phyloP scores from a whole-genome alignment of 2,113 vertebrate species.

The Phycodurus eques region DNA sequence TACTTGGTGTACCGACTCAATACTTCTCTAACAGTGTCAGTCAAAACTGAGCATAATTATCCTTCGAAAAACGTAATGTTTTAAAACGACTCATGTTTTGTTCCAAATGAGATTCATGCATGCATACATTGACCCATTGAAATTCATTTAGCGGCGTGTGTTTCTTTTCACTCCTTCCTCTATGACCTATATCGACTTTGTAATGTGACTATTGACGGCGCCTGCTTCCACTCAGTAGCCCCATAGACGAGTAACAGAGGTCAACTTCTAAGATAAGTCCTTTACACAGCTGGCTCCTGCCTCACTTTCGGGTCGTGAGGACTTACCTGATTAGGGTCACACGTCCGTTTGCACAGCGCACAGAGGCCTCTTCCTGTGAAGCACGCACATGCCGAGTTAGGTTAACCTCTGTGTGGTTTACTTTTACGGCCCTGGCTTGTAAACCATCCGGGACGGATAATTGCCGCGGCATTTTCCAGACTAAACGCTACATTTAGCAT shows the following conservation, averaged over 20 bases:
- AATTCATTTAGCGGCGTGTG: too few species aligned
- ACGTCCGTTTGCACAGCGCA: background rate
- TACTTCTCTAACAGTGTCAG: too few species aligned
- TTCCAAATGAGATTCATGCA: too few species aligned
- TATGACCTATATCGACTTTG: too few species aligned
- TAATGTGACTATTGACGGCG: background rate
- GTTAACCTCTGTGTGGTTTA: background rate
- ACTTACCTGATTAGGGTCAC: conserved; percentile 11
- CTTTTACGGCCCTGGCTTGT: background rate
- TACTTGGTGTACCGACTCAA: too few species aligned
- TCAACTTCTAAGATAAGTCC: background rate
- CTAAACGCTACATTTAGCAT: background rate
- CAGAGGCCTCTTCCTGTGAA: conserved; percentile 8
- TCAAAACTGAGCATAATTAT: too few species aligned
- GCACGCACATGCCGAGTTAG: background rate
- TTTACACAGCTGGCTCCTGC: conserved; percentile 12
- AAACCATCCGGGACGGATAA: background rate
- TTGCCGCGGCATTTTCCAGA: background rate
- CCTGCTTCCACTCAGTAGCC: background rate
- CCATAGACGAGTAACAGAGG: background rate
- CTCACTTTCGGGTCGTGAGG: background rate
- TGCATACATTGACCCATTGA: background rate
- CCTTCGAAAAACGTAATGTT: too few species aligned
- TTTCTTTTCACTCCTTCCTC: too few species aligned
- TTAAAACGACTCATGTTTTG: too few species aligned